These are phyloP conservation scores for Neolamprologus caudopunctatus DNA, from an alignment of 2,113 vertebrate species.

Conservation along the genomic window DNA sequence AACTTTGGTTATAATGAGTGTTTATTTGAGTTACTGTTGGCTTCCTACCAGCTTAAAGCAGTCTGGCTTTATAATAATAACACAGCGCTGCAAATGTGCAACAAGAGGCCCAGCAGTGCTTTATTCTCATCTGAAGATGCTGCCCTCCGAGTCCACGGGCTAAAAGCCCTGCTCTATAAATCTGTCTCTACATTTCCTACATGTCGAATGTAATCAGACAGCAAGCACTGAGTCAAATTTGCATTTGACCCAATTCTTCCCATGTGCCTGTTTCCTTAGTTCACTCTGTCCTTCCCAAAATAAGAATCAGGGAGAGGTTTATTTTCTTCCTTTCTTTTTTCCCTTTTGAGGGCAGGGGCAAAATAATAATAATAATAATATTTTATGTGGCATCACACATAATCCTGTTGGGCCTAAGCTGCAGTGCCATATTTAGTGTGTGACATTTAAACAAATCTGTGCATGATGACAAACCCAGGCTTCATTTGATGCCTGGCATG, in stretches of 20 bases:
- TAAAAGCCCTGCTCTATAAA: neutral
- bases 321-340: neutral
- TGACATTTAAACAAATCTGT: conserved; percentile 37
- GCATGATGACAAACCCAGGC: neutral
- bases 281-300: neutral
- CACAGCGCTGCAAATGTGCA: neutral
- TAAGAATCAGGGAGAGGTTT: neutral
- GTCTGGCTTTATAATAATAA: neutral
- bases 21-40: neutral
- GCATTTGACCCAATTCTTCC: conserved; percentile 48
- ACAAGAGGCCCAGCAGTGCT: neutral
- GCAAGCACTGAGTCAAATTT: conserved; percentile 25
- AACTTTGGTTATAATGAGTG: neutral
- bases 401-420: conserved; percentile 11
- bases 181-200: neutral
- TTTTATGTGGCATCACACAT: neutral
- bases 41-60: neutral
- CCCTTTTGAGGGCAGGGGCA: neutral
- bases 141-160: neutral
- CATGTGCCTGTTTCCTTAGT: neutral
- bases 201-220: conserved; percentile 21
- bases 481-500: neutral
- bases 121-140: neutral
- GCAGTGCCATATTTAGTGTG: neutral
- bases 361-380: neutral